These are phyloP conservation scores for Augochlora pura DNA, from an alignment of 1,140 invertebrate genomes.

Conservation along the genomic window DNA sequence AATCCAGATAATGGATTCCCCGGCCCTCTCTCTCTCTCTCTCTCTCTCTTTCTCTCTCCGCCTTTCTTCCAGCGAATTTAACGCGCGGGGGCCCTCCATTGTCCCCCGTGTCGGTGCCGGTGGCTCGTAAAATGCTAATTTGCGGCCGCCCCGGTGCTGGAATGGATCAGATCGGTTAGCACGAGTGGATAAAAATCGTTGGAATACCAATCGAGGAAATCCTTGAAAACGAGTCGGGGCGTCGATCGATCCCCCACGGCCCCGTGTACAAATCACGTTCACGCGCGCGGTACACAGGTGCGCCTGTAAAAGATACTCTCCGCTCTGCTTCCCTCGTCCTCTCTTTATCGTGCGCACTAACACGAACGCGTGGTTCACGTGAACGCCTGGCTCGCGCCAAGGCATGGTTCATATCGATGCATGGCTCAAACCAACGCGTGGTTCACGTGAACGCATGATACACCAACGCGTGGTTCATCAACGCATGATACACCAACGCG, in stretches of 20 bases:
- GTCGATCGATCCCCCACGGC: slow-evolving; percentile 38
- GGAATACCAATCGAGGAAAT: slow-evolving; percentile 62
- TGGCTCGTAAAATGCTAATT: slow-evolving; percentile 65
- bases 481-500: no score
- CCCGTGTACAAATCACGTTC: slow-evolving; percentile 54
- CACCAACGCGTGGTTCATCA: no score
- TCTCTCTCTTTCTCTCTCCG: slow-evolving; percentile 47
- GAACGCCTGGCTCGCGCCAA: no score
- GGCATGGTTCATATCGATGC: no score
- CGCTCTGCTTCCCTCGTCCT: no score
- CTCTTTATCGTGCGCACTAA: no score
- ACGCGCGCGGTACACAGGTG: slow-evolving; percentile 31
- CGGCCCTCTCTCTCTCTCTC: slow-evolving; percentile 40
- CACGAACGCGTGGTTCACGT: no score
- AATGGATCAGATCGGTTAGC: slow-evolving; percentile 51
- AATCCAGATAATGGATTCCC: slow-evolving; percentile 57
- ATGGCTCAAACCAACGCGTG: no score
- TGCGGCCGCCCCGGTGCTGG: slow-evolving; percentile 43
- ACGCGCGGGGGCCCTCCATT: slow-evolving; percentile 57
- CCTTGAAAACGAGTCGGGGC: slow-evolving; percentile 50
- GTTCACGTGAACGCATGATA: no score
- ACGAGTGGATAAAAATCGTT: slow-evolving; percentile 58
- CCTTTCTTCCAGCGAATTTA: slow-evolving; percentile 62
- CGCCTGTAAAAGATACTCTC: slow-evolving; percentile 5
- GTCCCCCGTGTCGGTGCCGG: slow-evolving; percentile 46